Base-by-base conservation (phyloP, 2,797 vertebrate species). In the Thunnus albacares region DNA sequence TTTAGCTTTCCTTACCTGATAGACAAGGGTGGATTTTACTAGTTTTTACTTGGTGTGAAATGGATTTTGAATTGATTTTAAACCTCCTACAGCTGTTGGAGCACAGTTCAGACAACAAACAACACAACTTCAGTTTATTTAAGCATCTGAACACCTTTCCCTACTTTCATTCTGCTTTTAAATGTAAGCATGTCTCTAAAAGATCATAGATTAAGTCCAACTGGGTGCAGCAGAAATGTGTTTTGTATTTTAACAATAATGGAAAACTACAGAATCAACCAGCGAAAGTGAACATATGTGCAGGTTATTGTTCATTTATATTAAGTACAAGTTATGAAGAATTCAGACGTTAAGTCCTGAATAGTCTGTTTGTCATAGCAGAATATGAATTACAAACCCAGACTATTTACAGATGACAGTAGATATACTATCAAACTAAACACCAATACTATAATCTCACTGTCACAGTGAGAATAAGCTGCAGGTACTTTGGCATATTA, bases 321-420 rank as follows among this genome's bases (percentile, higher is more conserved):
- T 43, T 22, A 30, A 57, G 38, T 26, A 17, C 11, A 56, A 15
- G 51, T 62, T 51, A 53, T 35, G 38, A 61, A 45, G 20, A 60
- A 59, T 41, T 41, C 47, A 30, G 18, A 58, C 24, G 9, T 59
- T 5, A 30, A 61, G 35, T 55, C 51, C n/a, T 56, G 6, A 76
- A 28, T 17, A 20, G 20, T 55, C n/a, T 24, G 14, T 43, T 15
- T 20, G 6, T 3, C 28, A 33, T 17, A 60, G 55, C 26, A 55
- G 35, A 66, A 38, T 76, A 53, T 53, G 24, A 60, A 15, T 55
- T 9, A 45, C 38, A 61, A 69, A 55, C 17, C 56, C 20, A 17
- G 28, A 22, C 45, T 3, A 45, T 60, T 35, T 52, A 43, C 43
- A 26, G 22, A 24, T 52, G 60, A 51, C 43, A 0, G 13, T 52